Conservation (phyloP, 1,140 invertebrate species). For the Bombus pascuorum region DNA sequence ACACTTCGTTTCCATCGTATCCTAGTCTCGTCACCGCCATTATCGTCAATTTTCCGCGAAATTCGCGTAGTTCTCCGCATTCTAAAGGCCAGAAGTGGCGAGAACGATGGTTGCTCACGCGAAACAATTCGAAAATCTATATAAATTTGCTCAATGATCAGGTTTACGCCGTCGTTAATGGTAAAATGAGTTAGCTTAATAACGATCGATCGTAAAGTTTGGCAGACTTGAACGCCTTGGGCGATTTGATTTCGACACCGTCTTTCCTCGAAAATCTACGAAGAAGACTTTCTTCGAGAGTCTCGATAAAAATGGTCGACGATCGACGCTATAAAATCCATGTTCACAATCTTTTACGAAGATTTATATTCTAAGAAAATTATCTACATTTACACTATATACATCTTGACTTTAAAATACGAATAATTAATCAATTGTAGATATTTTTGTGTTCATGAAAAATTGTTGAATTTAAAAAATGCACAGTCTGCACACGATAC, state of each 20-base stretch:
- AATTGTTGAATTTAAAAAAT: too few relatives aligned
- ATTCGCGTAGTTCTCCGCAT: conserved; percentile 25
- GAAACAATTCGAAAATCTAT: conserved; percentile 26
- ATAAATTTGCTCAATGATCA: conserved; percentile 32
- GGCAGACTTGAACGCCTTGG: background rate
- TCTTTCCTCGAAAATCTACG: background rate
- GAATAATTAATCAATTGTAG: too few relatives aligned
- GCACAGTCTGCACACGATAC: background rate
- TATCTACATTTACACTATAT: too few relatives aligned
- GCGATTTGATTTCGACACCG: conserved; percentile 13
- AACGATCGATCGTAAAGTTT: conserved; percentile 30
- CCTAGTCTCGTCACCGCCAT: conserved; percentile 37
- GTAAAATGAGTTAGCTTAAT: conserved; percentile 17
- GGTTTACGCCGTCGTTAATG: conserved; percentile 15
- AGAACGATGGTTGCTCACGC: conserved; percentile 21
- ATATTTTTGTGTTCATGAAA: too few relatives aligned
- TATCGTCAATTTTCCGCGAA: conserved; percentile 53
- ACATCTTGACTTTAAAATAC: too few relatives aligned
- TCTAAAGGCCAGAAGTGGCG: background rate
- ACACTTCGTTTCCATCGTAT: background rate
- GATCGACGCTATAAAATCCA: background rate
- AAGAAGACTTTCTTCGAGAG: background rate
- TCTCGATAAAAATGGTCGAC: background rate
- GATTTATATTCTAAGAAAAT: too few relatives aligned
- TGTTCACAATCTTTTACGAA: background rate